Conservation (phyloP, 1,140 invertebrate species). For the Procambarus clarkii region DNA sequence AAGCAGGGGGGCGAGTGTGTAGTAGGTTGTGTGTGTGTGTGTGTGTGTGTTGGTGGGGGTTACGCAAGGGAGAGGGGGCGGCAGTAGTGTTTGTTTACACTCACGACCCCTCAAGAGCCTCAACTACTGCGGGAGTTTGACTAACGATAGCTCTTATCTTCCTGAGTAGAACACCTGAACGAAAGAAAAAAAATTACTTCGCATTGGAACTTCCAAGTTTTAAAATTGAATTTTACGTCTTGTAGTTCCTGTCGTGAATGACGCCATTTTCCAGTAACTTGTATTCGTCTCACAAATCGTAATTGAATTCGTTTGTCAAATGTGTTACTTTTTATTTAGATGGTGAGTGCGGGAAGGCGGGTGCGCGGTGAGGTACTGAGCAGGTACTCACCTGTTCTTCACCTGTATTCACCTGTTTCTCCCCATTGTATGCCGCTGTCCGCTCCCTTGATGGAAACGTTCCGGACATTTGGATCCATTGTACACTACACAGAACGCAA, state of each 20-base stretch:
- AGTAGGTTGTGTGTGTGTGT: background rate
- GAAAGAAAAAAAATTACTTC: background rate
- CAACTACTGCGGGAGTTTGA: slow-evolving; percentile 54
- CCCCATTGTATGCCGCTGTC: background rate
- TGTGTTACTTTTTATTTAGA: too few species aligned
- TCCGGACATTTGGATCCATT: slow-evolving; percentile 27
- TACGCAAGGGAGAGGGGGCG: background rate
- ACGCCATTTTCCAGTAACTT: too few species aligned
- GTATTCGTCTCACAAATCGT: too few species aligned
- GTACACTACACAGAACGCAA: slow-evolving; percentile 20
- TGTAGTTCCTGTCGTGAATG: background rate
- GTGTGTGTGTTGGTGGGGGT: background rate
- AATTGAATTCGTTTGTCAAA: too few species aligned
- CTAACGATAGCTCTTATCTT: slow-evolving; percentile 17
- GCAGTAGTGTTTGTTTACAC: slow-evolving; percentile 11
- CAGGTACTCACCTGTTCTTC: slow-evolving; percentile 7
- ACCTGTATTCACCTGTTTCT: slow-evolving; percentile 41
- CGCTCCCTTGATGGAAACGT: slow-evolving; percentile 21
- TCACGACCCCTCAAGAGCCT: slow-evolving; percentile 8
- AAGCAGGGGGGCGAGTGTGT: too few species aligned
- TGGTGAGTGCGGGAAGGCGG: background rate
- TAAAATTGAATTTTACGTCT: background rate
- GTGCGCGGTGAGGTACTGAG: background rate
- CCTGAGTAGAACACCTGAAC: background rate
- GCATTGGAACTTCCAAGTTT: background rate